phyloP scores from a whole-genome alignment of 2,888 invertebrate genomes.

The Cyclophora albipunctata region DNA sequence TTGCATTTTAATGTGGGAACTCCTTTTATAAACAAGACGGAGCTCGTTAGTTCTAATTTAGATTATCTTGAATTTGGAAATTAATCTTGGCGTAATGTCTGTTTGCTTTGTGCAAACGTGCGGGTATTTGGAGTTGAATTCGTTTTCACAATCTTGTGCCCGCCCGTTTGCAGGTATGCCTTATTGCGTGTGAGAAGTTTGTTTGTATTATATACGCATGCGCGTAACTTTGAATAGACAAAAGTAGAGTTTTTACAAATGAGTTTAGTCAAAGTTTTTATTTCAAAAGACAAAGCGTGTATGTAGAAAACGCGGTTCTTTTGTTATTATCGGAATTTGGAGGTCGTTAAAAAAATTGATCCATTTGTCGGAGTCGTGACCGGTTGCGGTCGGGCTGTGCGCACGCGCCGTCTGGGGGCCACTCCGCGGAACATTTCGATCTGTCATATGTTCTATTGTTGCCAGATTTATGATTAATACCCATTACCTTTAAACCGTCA shows the following conservation, averaged over 20 bases:
- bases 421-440: constrained; percentile 50
- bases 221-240: neutral
- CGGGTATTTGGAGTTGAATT: constrained; percentile 18
- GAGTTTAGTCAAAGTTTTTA: neutral
- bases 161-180: constrained; percentile 5
- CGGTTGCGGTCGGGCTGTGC: constrained; percentile 44
- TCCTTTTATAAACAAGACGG: constrained; percentile 36
- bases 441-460: constrained; percentile 62
- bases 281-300: constrained; percentile 7
- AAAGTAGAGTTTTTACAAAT: too few species aligned
- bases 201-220: neutral
- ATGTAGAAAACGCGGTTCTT: constrained; percentile 19
- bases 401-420: constrained; percentile 63
- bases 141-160: constrained; percentile 18
- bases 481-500: constrained; percentile 42
- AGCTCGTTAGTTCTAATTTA: constrained; percentile 46
- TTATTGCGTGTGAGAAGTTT: constrained; percentile 20
- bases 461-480: constrained; percentile 59
- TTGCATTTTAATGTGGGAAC: constrained; percentile 63
- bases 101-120: constrained; percentile 34
- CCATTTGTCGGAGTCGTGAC: constrained; percentile 60
- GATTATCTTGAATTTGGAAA: constrained; percentile 47
- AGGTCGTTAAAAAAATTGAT: constrained; percentile 60
- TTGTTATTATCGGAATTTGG: constrained; percentile 30
- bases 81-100: constrained; percentile 32